These are phyloP conservation scores for Ovis aries DNA, from an alignment of 2,113 vertebrate genomes.

Conservation along the genomic window DNA sequence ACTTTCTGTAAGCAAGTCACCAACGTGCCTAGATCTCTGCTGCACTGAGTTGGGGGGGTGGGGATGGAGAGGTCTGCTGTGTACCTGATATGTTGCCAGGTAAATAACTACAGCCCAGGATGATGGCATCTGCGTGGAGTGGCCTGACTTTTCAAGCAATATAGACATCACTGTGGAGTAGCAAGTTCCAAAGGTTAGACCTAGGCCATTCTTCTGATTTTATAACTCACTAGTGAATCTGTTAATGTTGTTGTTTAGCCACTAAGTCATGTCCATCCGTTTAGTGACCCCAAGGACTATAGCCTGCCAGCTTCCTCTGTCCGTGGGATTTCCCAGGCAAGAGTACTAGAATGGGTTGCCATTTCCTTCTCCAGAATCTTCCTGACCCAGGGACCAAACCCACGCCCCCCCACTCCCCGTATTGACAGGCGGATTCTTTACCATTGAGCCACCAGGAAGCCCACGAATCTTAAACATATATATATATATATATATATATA, in stretches of 20 bases:
- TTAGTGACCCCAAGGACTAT: background rate
- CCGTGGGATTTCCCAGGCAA: background rate
- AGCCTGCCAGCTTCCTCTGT: background rate
- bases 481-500: background rate
- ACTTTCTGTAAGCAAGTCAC: background rate
- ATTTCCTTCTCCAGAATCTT: background rate
- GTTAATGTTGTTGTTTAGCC: background rate
- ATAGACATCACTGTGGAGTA: background rate
- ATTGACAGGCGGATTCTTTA: background rate
- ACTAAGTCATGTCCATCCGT: background rate
- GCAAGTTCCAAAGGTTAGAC: background rate
- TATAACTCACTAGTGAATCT: background rate
- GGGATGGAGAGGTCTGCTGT: background rate
- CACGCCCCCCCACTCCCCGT: rapidly evolving
- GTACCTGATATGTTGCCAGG: background rate
- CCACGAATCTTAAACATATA: background rate
- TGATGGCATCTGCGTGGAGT: background rate
- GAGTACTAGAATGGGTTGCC: background rate
- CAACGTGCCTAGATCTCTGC: background rate
- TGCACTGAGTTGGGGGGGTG: background rate
- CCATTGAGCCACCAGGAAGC: background rate
- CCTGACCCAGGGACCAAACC: background rate
- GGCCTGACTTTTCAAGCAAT: background rate
- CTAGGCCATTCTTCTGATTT: background rate
- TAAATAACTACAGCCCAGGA: background rate